Evolutionary conservation across 2,888 invertebrate genomes (phyloP), one percentile per base, ranked within the genome.

Genomic region (Oscheius myriophilus): DNA sequence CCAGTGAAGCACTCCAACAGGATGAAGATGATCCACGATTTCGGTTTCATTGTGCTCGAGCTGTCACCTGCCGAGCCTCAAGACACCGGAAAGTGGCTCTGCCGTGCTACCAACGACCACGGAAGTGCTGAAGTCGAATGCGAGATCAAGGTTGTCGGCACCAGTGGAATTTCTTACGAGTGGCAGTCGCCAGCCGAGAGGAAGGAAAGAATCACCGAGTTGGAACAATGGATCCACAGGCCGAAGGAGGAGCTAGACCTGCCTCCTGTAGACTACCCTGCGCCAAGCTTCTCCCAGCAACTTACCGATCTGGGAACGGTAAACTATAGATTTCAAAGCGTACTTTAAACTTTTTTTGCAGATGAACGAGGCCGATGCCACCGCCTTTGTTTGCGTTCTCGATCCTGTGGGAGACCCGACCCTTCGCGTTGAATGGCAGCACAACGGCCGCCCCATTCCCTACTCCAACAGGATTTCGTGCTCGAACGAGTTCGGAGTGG

Each of bases 401-500:
- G 94, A 95, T 87, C 86, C 86, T 1, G 92, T 92, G 7, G 93
- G 93, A 64, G 95, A 96, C 88, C 91, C 94, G 18, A 91, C 92
- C 0, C 92, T 96, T 93, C 90, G 93, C 70, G 93, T 96, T 79
- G 95, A 95, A 87, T 96, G 95, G 95, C 94, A 92, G 91, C 92
- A 93, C 86, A 95, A 96, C 87, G 95, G 95, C 25, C 83, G 88
- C 58, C 91, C 93, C 70, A 92, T 98, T 21, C 87, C 86, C 12
- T 85, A 82, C 62, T 78, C 78, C 18, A 78, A 78, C 73, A 69
- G 79, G 59, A 81, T 81, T 85, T 75, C 75, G 25, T 75, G 75
- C 93, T 76, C 81, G 45, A 94, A 95, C 88, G 96, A 97, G 89
- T 96, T 97, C 90, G 97, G 97, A 83, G 96, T 96, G 84, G 94